Evolutionary conservation across 2,888 invertebrate species (phyloP), one percentile per base, ranked within the genome.

Genomic region (Oxystoma pomonae): DNA sequence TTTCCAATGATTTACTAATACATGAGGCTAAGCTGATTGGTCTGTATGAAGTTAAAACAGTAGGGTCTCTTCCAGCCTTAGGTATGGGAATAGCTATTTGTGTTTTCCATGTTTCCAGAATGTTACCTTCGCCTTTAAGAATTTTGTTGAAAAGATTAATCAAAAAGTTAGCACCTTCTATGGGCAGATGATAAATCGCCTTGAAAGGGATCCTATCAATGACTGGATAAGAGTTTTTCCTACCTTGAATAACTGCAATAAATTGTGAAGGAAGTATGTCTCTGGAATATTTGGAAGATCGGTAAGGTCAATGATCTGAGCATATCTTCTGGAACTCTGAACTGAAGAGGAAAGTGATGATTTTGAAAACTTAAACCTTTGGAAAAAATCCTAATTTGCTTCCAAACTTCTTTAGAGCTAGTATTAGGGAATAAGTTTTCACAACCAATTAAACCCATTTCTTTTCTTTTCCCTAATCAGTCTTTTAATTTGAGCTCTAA

Each of bases 21-120:
- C 55, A 61, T 2, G 61, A 58, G 16, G 60, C n/a, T 53, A 62
- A 20, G 19, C n/a, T 35, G 3, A 62, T 62, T 9, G 62, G 58
- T 2, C 62, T 19, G 62, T 62, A 58, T 12, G 61, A 61, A 12
- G 16, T 51, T 16, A 56, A 16, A 0, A 18, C 19, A 3, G 16
- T 17, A 1, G 59, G 51, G 16, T 55, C 51, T 21, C 55, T 55
- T 12, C 57, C 57, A 12, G 17, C 56, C 21, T 63, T 60, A 1
- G 59, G 16, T 2, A 59, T 55, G 18, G 62, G 62, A 18, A 55
- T 49, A 20, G 59, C 21, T 1, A 59, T 62, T n/a, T 63, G 58
- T 20, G 57, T 51, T 58, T 58, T 63, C 65, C 60, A 65, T 3
- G 62, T 35, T 49, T 58, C 52, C 1, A 63, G 60, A 12, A 65